phyloP scores from a whole-genome alignment of 2,888 invertebrate genomes.

The Scaptodrosophila latifasciaeformis region DNA sequence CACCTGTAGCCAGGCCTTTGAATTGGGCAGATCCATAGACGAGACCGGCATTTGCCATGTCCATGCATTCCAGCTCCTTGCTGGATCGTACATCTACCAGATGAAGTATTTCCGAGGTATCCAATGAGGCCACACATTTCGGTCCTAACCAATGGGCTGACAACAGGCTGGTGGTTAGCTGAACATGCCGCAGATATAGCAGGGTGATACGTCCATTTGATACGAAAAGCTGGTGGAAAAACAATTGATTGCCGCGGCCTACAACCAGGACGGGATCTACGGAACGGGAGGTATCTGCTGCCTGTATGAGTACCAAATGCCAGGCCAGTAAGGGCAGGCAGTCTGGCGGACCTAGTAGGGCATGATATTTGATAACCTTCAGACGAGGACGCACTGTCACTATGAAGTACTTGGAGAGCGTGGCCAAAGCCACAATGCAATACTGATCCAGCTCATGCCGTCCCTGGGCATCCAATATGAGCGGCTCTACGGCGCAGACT shows the following conservation, averaged over 20 bases:
- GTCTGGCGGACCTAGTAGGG: conserved; percentile 83
- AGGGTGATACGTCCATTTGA: conserved; percentile 78
- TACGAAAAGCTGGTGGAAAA: conserved; percentile 84
- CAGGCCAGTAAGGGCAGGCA: conserved; percentile 94
- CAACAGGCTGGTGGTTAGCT: conserved; percentile 82
- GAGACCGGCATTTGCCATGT: conserved; percentile 86
- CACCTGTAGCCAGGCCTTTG: conserved; percentile 95
- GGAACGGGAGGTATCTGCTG: conserved; percentile 80
- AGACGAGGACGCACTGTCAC: conserved; percentile 86
- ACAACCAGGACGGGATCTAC: conserved; percentile 92
- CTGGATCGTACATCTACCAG: conserved; percentile 92
- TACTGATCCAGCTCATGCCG: conserved; percentile 83
- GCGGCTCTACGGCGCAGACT: conserved; percentile 85
- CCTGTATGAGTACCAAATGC: conserved; percentile 91
- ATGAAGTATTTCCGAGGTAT: conserved; percentile 88
- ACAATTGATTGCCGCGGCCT: conserved; percentile 87
- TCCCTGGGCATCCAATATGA: conserved; percentile 76
- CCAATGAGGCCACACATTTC: conserved; percentile 88
- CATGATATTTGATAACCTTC: conserved; percentile 85
- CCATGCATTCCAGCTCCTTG: conserved; percentile 88
- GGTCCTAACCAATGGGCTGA: conserved; percentile 89
- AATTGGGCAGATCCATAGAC: conserved; percentile 91
- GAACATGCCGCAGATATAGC: conserved; percentile 82
- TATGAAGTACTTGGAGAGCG: conserved; percentile 87
- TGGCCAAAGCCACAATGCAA: conserved; percentile 92